phyloP scores from a whole-genome alignment of 2,888 invertebrate genomes.

The Calephelis perditalis region DNA sequence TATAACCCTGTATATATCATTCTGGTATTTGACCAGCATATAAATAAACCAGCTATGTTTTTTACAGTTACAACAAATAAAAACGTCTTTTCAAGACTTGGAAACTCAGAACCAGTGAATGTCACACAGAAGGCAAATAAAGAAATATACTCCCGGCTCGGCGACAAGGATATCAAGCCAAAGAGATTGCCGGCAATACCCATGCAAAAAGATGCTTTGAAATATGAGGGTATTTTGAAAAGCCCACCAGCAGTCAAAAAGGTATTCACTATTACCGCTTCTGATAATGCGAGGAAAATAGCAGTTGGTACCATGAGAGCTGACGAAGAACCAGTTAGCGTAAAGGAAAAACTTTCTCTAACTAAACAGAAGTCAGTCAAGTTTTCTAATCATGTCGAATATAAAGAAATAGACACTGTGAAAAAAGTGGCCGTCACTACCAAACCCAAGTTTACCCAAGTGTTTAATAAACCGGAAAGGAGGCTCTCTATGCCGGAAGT shows the following conservation, averaged over 20 bases:
- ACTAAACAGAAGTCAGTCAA: slow-evolving; percentile 64
- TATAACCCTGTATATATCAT: too few species aligned
- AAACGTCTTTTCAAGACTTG: slow-evolving; percentile 66
- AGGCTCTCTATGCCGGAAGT: slow-evolving; percentile 59
- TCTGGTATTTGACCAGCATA: too few species aligned
- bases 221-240: slow-evolving; percentile 70
- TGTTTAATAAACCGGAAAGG: slow-evolving; percentile 68
- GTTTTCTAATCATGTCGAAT: slow-evolving; percentile 62
- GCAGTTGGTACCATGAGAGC: slow-evolving; percentile 66
- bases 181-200: slow-evolving; percentile 38
- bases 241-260: slow-evolving; percentile 41
- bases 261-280: slow-evolving; percentile 52
- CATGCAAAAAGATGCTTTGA: slow-evolving; percentile 56
- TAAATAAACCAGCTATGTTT: background rate
- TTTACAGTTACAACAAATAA: slow-evolving; percentile 35
- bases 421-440: slow-evolving; percentile 26
- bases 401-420: slow-evolving; percentile 60
- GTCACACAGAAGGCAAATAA: slow-evolving; percentile 41
- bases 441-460: slow-evolving; percentile 37
- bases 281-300: slow-evolving; percentile 52
- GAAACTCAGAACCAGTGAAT: slow-evolving; percentile 43
- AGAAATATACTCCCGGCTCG: slow-evolving; percentile 59
- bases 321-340: slow-evolving; percentile 59
- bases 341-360: slow-evolving; percentile 58
- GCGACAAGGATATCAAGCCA: slow-evolving; percentile 40